Percentiles rank a stretch among this genome's conserved stretches.
Evolutionary conservation across 2,888 invertebrate genomes (phyloP).

Genomic region (Hylaea fasciaria): DNA sequence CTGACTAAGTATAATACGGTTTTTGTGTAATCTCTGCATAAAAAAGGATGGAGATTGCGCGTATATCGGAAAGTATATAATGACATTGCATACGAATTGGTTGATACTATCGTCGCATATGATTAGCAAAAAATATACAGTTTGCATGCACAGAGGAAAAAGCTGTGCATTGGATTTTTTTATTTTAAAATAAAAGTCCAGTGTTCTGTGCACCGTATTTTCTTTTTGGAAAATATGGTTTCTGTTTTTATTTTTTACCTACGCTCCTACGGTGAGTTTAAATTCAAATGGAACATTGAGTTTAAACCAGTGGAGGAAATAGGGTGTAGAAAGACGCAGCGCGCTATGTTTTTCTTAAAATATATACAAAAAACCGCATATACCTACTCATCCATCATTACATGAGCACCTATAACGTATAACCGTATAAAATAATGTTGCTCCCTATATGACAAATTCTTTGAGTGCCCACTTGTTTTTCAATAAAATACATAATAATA

Average conservation of each 20-base stretch:
- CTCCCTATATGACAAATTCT: background rate
- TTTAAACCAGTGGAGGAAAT: too few species aligned
- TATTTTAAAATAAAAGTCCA: background rate
- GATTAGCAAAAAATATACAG: background rate
- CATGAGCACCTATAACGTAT: too few species aligned
- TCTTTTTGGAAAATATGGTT: too few species aligned
- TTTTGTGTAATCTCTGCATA: slow-evolving; percentile 9
- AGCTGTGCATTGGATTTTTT: background rate
- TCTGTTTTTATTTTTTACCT: too few species aligned
- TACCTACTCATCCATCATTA: too few species aligned
- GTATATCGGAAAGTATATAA: slow-evolving; percentile 9
- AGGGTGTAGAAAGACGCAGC: too few species aligned
- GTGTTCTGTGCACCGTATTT: too few species aligned
- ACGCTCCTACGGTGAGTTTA: too few species aligned
- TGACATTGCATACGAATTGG: slow-evolving; percentile 17
- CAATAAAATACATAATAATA: slow-evolving; percentile 1
- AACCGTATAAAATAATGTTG: background rate
- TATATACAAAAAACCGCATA: too few species aligned
- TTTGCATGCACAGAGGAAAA: background rate
- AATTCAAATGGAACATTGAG: too few species aligned
- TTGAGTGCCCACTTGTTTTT: background rate
- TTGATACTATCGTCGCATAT: background rate
- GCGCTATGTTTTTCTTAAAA: too few species aligned
- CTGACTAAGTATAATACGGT: too few species aligned
- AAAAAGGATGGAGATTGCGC: slow-evolving; percentile 10